Conservation (phyloP, 2,113 vertebrate species). For the Falco punctatus region DNA sequence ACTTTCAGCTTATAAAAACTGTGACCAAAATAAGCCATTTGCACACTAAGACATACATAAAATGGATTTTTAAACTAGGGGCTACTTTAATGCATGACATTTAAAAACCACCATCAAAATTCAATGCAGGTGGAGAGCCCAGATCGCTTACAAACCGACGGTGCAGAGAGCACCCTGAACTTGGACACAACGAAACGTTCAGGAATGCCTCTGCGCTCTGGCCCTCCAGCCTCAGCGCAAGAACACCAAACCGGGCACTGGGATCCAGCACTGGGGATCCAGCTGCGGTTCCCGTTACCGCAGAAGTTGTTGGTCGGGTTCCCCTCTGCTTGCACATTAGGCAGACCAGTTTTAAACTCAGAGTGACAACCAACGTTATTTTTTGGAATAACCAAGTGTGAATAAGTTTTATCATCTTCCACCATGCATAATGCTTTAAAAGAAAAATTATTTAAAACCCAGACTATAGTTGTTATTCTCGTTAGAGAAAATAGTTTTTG, state of each 20-base stretch:
- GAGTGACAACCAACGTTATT: neutral
- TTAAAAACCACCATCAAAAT: neutral
- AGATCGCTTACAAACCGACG: neutral
- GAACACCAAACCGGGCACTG: neutral
- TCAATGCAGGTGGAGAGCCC: neutral
- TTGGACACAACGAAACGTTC: rapidly evolving
- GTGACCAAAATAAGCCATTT: neutral
- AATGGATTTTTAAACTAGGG: conserved; percentile 23
- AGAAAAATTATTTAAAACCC: neutral
- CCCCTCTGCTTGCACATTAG: neutral
- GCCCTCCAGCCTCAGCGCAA: neutral
- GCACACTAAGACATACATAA: neutral
- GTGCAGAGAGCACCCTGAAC: neutral
- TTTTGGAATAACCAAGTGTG: neutral
- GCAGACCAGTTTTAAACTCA: neutral
- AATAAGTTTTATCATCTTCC: neutral
- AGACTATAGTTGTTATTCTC: neutral
- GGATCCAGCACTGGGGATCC: neutral
- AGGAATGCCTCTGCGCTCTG: neutral
- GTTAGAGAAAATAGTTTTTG: neutral
- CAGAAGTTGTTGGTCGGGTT: neutral
- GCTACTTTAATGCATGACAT: conserved; percentile 46
- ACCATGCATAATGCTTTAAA: neutral
- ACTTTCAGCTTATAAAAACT: conserved; percentile 32
- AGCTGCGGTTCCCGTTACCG: neutral